These are phyloP conservation scores for Sebastes hubbsi DNA, from an alignment of 2,797 vertebrate species.

Conservation along the genomic window DNA sequence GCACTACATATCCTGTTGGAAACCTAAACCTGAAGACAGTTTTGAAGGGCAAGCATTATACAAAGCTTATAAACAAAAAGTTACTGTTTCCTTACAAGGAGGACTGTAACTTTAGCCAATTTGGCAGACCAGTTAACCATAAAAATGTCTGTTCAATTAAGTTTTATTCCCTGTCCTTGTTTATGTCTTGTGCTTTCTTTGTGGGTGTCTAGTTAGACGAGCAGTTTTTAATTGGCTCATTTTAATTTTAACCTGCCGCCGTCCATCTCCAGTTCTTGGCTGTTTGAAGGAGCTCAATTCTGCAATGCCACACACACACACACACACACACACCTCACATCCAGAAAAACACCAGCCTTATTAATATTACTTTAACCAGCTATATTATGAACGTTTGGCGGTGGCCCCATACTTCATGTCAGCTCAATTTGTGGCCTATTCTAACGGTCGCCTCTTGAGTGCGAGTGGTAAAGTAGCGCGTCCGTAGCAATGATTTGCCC, in stretches of 20 bases:
- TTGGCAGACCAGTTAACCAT: constrained; percentile 32
- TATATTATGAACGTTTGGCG: constrained; percentile 9
- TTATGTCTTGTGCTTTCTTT: constrained; percentile 15
- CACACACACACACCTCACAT: background rate
- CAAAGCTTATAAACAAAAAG: background rate
- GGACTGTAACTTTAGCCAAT: constrained; percentile 26
- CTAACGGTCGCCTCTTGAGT: constrained; percentile 15
- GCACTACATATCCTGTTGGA: background rate
- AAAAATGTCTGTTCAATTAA: constrained; percentile 17
- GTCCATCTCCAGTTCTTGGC: background rate
- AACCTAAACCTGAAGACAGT: background rate
- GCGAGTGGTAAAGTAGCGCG: constrained; percentile 5
- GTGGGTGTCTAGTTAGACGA: background rate
- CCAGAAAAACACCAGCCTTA: background rate
- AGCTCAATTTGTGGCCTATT: constrained; percentile 32
- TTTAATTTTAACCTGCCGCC: constrained; percentile 35
- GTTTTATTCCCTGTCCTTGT: constrained; percentile 28
- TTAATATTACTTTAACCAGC: constrained; percentile 9
- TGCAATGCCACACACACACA: background rate
- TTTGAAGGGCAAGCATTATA: constrained; percentile 20
- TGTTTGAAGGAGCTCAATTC: constrained; percentile 3
- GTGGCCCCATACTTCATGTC: constrained; percentile 12
- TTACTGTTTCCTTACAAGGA: background rate
- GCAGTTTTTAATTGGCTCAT: constrained; percentile 56
- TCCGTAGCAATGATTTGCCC: constrained; percentile 23